Percentiles rank a stretch among this genome's conserved stretches.
Conservation (phyloP, 2,113 vertebrate species). For the Thamnaconus septentrionalis region DNA sequence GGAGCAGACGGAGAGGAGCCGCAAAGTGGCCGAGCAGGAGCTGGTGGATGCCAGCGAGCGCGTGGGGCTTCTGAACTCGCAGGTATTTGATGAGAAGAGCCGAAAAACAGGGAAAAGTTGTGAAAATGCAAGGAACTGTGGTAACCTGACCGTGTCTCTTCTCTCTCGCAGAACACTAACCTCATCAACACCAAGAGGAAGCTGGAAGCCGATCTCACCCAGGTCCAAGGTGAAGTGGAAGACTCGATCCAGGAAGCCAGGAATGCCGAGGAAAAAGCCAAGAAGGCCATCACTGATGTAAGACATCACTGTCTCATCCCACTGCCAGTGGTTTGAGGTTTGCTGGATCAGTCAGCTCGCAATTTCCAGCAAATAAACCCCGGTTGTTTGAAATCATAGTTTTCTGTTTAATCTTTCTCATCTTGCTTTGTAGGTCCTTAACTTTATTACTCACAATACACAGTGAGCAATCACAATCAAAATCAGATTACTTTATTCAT, state of each 20-base stretch:
- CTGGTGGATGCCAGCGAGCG: constrained; percentile 82
- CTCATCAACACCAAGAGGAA: constrained; percentile 85
- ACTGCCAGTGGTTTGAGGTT: too few species aligned
- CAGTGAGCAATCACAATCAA: too few species aligned
- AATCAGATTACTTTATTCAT: too few species aligned
- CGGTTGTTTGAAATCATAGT: background rate
- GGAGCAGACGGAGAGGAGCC: constrained; percentile 85
- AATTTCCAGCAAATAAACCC: background rate
- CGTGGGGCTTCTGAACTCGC: constrained; percentile 81
- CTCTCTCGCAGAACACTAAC: constrained; percentile 75
- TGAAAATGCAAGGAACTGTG: background rate
- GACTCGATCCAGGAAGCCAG: constrained; percentile 84
- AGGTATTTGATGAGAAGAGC: constrained; percentile 65
- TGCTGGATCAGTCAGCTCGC: too few species aligned
- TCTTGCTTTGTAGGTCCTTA: too few species aligned
- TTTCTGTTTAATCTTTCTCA: background rate
- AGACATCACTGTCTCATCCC: constrained; percentile 20
- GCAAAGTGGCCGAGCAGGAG: constrained; percentile 87
- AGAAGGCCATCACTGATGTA: constrained; percentile 80
- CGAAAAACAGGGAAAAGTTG: background rate
- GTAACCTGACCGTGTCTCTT: background rate
- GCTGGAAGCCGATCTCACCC: constrained; percentile 77
- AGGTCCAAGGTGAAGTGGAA: constrained; percentile 87
- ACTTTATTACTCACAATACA: too few species aligned
- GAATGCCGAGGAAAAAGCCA: constrained; percentile 83